Evolutionary conservation across 2,797 vertebrate genomes (phyloP).

Genomic region (Anolis apletophallus): DNA sequence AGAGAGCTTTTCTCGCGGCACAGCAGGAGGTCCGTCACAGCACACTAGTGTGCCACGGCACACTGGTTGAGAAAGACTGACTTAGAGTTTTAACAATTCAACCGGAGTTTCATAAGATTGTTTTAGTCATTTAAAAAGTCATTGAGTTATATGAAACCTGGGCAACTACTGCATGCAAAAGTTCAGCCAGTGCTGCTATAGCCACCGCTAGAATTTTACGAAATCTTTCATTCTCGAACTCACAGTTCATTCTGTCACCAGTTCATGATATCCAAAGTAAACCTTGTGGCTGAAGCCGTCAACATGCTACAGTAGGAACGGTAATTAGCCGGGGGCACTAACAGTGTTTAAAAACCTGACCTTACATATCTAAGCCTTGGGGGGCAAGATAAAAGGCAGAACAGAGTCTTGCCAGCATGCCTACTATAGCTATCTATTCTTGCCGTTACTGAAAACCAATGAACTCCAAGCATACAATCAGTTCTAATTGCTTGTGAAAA

Average conservation of each 20-base stretch:
- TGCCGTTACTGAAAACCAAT: not conserved
- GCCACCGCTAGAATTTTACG: not conserved
- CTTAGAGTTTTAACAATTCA: no score
- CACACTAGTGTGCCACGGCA: no score
- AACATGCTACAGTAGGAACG: not conserved
- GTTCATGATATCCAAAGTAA: not conserved
- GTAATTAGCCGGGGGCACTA: not conserved
- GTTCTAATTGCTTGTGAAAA: conserved; percentile 6
- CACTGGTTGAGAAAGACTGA: no score
- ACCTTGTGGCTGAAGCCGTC: not conserved
- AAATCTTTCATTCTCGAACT: not conserved
- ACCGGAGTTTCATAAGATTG: no score
- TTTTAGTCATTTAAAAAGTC: no score
- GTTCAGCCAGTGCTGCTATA: not conserved
- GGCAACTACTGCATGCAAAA: not conserved
- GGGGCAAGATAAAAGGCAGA: not conserved
- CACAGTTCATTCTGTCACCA: not conserved
- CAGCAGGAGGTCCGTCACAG: no score
- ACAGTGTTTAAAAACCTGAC: not conserved
- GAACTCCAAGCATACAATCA: not conserved
- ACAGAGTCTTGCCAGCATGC: not conserved
- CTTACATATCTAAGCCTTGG: not conserved
- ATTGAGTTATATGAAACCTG: no score
- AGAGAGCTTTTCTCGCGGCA: no score
- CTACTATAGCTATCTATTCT: not conserved